phyloP scores from a whole-genome alignment of 2,888 invertebrate species.

The Rhyacophila evoluta region DNA sequence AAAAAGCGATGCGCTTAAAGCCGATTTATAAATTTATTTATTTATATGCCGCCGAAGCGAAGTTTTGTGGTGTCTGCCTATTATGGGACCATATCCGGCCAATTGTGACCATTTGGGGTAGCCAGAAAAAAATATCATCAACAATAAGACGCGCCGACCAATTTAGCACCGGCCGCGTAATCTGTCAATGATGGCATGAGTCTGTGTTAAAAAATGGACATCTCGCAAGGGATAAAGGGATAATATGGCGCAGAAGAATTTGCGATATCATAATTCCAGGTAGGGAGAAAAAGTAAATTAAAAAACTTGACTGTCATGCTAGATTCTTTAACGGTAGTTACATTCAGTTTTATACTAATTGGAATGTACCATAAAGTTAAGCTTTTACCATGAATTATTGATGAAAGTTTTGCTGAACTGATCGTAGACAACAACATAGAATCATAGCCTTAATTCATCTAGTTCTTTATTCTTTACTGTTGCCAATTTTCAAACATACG shows the following conservation, averaged over 20 bases:
- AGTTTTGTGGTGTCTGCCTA: slow-evolving; percentile 42
- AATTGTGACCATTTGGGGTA: slow-evolving; percentile 37
- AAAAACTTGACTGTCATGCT: too few relatives aligned
- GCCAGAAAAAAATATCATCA: slow-evolving; percentile 31
- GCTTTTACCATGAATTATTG: too few relatives aligned
- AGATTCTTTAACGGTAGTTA: too few relatives aligned
- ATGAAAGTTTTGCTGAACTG: too few relatives aligned
- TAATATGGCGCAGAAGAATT: slow-evolving; percentile 27
- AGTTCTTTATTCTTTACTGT: too few relatives aligned
- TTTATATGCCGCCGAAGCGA: slow-evolving; percentile 27
- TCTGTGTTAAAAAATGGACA: neutral
- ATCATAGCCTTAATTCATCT: too few relatives aligned
- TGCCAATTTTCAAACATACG: too few relatives aligned
- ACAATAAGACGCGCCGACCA: slow-evolving; percentile 12
- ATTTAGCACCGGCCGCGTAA: neutral
- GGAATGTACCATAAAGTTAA: too few relatives aligned
- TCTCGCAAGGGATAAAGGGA: neutral
- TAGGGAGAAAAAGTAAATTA: neutral
- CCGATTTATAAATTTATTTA: slow-evolving; percentile 32
- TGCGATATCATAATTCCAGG: slow-evolving; percentile 11
- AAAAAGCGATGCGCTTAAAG: neutral
- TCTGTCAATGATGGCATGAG: neutral
- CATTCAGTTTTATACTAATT: too few relatives aligned
- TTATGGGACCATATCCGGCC: slow-evolving; percentile 43
- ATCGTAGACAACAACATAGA: too few relatives aligned